A percentile compares a stretch with the other conserved stretches of the same genome.
phyloP scores from a whole-genome alignment of 2,113 vertebrate genomes.

The Anguilla japonica region DNA sequence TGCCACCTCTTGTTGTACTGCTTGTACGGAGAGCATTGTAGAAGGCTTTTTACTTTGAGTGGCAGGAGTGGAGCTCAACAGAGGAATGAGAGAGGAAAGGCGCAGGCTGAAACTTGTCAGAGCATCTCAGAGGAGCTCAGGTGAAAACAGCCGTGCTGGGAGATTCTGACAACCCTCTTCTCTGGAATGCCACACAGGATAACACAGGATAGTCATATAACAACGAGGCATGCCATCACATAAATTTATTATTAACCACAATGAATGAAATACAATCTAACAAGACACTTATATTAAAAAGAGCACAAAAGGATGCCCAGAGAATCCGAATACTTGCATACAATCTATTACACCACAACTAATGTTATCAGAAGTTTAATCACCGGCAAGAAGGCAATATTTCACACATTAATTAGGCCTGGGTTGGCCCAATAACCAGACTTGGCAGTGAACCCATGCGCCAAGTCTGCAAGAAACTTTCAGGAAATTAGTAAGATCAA shows the following conservation, averaged over 20 bases:
- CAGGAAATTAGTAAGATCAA: conserved; percentile 58
- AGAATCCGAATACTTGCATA: not conserved
- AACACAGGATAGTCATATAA: conserved; percentile 1
- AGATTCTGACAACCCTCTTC: not conserved
- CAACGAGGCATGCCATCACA: conserved; percentile 36
- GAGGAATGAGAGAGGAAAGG: conserved; percentile 29
- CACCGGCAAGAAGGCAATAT: not conserved
- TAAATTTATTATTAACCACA: conserved; percentile 30
- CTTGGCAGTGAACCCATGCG: conserved; percentile 20
- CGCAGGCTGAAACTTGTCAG: conserved; percentile 60
- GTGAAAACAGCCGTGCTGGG: conserved; percentile 49
- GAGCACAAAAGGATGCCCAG: not conserved
- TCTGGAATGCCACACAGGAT: conserved; percentile 20
- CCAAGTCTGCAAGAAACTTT: conserved; percentile 37
- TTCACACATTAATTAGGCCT: conserved; percentile 30
- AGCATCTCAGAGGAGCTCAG: conserved; percentile 1
- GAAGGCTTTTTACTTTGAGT: conserved; percentile 23
- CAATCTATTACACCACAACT: not conserved
- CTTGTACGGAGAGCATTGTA: not conserved
- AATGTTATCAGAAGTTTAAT: conserved; percentile 7
- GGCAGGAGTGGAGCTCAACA: conserved; percentile 33
- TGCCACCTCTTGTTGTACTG: conserved; percentile 2
- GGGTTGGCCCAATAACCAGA: conserved; percentile 22
- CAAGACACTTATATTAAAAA: not conserved
- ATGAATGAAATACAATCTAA: conserved; percentile 35